Evolutionary conservation across 2,888 invertebrate species (phyloP).

Genomic region (Chloroclysta siterata): DNA sequence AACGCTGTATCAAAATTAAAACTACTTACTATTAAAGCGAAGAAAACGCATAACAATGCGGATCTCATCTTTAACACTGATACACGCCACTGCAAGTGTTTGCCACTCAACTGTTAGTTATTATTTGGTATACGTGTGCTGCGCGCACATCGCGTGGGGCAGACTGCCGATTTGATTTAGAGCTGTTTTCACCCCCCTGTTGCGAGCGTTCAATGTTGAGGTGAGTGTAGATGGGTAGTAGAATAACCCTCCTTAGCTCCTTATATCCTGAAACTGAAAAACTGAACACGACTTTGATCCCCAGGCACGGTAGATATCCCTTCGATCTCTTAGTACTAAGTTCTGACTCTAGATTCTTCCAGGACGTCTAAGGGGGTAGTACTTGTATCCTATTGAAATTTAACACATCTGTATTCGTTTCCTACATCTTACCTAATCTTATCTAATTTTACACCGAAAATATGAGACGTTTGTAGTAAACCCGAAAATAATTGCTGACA

Average conservation of each 20-base stretch:
- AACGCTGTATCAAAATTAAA: background rate
- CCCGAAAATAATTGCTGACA: too few relatives aligned
- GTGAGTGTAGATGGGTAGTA: background rate
- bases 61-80: constrained; percentile 72
- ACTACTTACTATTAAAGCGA: constrained; percentile 70
- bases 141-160: constrained; percentile 53
- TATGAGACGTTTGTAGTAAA: too few relatives aligned
- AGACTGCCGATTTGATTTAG: constrained; percentile 24
- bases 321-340: too few relatives aligned
- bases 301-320: too few relatives aligned
- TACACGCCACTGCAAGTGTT: constrained; percentile 57
- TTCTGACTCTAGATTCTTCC: too few relatives aligned
- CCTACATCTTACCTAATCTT: too few relatives aligned
- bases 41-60: constrained; percentile 70
- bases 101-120: constrained; percentile 36
- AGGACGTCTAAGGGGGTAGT: too few relatives aligned
- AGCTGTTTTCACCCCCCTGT: constrained; percentile 19
- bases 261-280: background rate
- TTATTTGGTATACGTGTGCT: constrained; percentile 56
- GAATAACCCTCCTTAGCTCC: background rate
- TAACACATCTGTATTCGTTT: too few relatives aligned
- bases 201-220: background rate
- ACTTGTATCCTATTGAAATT: too few relatives aligned
- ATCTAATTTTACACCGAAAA: too few relatives aligned
- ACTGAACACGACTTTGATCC: too few relatives aligned